Conservation (phyloP, 1,140 invertebrate genomes). For the Leptinotarsa defecta region DNA sequence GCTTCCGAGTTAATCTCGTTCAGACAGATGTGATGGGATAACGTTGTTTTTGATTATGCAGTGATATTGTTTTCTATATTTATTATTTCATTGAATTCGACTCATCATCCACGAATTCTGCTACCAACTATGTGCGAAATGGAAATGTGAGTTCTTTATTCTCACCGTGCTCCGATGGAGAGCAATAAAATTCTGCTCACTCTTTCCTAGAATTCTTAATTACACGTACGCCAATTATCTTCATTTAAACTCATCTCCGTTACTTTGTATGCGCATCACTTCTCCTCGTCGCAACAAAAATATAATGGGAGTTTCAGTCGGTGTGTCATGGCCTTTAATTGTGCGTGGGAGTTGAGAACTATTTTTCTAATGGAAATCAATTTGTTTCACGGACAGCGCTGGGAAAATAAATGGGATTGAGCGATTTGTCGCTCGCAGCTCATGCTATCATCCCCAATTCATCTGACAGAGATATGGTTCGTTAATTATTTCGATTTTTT, state of each 20-base stretch:
- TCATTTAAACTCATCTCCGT: not conserved
- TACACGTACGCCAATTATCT: not conserved
- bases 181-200: not conserved
- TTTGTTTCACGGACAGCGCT: constrained; percentile 1
- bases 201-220: not conserved
- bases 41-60: no score
- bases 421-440: not conserved
- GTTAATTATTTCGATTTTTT: no score
- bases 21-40: no score
- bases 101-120: no score
- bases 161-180: no score
- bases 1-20: no score
- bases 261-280: not conserved
- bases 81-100: no score
- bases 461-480: no score
- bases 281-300: not conserved
- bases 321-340: not conserved
- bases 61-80: no score
- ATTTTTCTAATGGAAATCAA: constrained; percentile 20
- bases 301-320: not conserved
- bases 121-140: no score
- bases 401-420: not conserved
- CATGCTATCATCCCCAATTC: not conserved
- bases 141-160: no score
- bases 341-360: constrained; percentile 10